phyloP scores from a whole-genome alignment of 2,797 vertebrate genomes.

The Enteromius unitaeniatus region DNA sequence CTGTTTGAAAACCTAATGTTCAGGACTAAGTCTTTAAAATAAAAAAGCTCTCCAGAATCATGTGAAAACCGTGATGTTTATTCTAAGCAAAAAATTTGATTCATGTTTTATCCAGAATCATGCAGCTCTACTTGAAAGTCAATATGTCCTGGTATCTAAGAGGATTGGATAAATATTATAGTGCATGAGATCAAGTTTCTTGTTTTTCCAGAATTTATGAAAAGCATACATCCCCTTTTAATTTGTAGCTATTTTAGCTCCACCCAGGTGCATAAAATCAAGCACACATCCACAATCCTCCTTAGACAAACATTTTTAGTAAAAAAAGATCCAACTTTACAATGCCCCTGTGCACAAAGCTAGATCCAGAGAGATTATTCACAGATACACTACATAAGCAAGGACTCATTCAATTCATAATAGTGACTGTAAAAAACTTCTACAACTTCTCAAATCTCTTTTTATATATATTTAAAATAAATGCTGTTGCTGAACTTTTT shows the following conservation, averaged over 20 bases:
- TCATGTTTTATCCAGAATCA: too few relatives aligned
- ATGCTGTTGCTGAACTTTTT: not conserved
- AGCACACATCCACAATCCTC: not conserved
- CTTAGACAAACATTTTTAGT: not conserved
- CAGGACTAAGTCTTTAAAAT: too few relatives aligned
- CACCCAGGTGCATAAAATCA: slow-evolving; percentile 2
- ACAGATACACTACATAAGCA: not conserved
- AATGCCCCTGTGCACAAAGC: not conserved
- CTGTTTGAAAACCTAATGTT: too few relatives aligned
- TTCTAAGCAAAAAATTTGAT: too few relatives aligned
- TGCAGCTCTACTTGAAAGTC: not conserved
- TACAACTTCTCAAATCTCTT: not conserved
- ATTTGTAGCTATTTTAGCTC: not conserved
- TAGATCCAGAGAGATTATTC: not conserved
- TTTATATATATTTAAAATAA: not conserved
- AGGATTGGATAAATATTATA: not conserved
- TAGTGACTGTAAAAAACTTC: not conserved
- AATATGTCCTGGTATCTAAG: not conserved
- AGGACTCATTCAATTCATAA: not conserved
- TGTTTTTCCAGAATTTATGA: not conserved
- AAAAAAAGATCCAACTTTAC: not conserved
- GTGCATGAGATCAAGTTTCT: not conserved
- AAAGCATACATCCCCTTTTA: not conserved
- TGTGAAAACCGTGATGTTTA: too few relatives aligned
- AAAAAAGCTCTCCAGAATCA: too few relatives aligned